Evolutionary conservation across 2,113 vertebrate genomes (phyloP).

Genomic region (Scomber colias): DNA sequence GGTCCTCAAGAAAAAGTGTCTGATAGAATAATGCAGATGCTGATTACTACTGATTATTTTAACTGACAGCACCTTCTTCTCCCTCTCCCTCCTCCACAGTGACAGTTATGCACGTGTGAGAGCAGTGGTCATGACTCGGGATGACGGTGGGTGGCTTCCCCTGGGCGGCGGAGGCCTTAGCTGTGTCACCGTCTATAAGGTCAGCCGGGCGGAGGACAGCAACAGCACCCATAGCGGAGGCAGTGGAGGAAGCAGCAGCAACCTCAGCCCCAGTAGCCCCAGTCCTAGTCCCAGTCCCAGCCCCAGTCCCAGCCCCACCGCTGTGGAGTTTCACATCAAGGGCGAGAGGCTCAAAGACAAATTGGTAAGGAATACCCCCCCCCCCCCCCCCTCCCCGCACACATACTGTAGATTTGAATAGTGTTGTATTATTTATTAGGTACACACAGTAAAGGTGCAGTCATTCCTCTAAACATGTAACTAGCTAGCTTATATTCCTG

Average conservation of each 20-base stretch:
- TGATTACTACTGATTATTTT: slow-evolving; percentile 13
- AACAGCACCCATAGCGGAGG: slow-evolving; percentile 84
- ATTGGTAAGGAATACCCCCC: slow-evolving; percentile 87
- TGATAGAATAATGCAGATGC: neutral
- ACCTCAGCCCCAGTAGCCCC: slow-evolving; percentile 73
- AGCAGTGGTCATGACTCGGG: slow-evolving; percentile 99
- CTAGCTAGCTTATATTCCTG: neutral
- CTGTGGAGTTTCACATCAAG: slow-evolving; percentile 93
- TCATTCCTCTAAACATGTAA: neutral
- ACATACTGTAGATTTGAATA: neutral
- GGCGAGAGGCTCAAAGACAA: slow-evolving; percentile 99
- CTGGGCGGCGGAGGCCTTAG: slow-evolving; percentile 96
- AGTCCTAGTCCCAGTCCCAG: slow-evolving; percentile 73
- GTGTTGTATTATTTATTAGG: neutral
- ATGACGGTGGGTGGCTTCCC: slow-evolving; percentile 99
- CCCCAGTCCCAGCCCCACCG: slow-evolving; percentile 66
- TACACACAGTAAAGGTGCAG: too few relatives aligned
- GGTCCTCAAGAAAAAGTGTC: neutral
- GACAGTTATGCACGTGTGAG: slow-evolving; percentile 99
- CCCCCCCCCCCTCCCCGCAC: neutral
- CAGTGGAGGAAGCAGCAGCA: slow-evolving; percentile 75
- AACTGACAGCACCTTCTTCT: slow-evolving; percentile 23
- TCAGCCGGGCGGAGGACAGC: slow-evolving; percentile 92
- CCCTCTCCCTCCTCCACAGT: slow-evolving; percentile 59
- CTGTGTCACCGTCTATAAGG: slow-evolving; percentile 97